A percentile compares a stretch with the other conserved stretches of the same genome.
Conservation (phyloP, 2,113 vertebrate genomes). For the Perognathus longimembris region DNA sequence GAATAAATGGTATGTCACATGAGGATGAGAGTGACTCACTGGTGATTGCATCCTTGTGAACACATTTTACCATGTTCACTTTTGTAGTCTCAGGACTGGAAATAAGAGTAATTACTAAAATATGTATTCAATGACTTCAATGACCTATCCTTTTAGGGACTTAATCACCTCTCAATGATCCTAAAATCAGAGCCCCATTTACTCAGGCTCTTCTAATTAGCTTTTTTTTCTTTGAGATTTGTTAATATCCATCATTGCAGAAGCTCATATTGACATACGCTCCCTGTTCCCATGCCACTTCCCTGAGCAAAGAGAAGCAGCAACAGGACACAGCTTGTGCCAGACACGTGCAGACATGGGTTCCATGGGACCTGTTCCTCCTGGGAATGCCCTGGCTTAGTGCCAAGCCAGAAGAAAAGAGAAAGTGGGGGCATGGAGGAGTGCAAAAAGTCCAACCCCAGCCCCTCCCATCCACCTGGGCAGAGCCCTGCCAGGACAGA, state of each 20-base stretch:
- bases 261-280: neutral
- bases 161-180: neutral
- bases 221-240: neutral
- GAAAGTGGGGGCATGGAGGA: neutral
- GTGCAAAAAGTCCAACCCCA: neutral
- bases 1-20: neutral
- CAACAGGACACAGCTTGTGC: neutral
- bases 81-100: neutral
- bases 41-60: neutral
- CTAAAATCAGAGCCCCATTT: neutral
- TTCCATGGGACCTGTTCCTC: neutral
- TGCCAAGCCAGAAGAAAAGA: neutral
- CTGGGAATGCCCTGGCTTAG: neutral
- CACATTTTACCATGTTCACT: neutral
- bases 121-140: neutral
- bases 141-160: neutral
- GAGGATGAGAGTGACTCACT: neutral
- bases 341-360: neutral
- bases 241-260: neutral
- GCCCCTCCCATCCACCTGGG: neutral
- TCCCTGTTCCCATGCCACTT: neutral
- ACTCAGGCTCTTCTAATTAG: neutral
- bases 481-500: slow-evolving; percentile 4
- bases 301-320: neutral
- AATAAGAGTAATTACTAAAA: slow-evolving; percentile 14